Evolutionary conservation across 1,140 invertebrate species (phyloP).

Genomic region (Diorhabda elongata): DNA sequence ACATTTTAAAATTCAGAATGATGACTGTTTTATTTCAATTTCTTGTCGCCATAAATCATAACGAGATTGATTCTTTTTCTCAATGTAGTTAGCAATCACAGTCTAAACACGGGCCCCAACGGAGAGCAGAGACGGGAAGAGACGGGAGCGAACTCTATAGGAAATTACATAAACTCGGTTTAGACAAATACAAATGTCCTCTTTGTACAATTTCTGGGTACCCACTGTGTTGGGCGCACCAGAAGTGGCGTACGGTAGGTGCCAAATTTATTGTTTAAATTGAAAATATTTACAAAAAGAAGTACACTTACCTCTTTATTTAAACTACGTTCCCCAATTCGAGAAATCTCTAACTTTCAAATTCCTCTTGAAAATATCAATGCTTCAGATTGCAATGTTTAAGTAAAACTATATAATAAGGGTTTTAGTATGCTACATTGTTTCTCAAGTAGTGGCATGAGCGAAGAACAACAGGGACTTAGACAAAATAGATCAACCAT

Average conservation of each 20-base stretch:
- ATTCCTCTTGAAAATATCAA: no score
- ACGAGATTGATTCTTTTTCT: conserved; percentile 4
- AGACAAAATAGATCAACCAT: no score
- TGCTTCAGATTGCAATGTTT: no score
- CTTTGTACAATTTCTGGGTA: conserved; percentile 48
- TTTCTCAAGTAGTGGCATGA: no score
- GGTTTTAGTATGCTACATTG: no score
- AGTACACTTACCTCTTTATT: no score
- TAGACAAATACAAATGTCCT: conserved; percentile 50
- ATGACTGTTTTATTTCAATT: not conserved
- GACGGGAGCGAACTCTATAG: conserved; percentile 46
- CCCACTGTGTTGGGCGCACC: conserved; percentile 43
- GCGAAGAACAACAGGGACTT: no score
- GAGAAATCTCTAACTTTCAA: no score
- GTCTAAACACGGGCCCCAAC: conserved; percentile 39
- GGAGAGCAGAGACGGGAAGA: conserved; percentile 29
- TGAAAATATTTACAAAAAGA: no score
- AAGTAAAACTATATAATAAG: no score
- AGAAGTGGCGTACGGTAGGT: conserved; percentile 41
- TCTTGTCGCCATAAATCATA: not conserved
- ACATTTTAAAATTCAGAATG: no score
- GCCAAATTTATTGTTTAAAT: not conserved
- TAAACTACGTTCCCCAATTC: no score
- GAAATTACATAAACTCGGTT: conserved; percentile 51
- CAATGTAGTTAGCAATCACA: conserved; percentile 29